A percentile compares a stretch with the other conserved stretches of the same genome.
phyloP scores from a whole-genome alignment of 2,113 vertebrate species.

The Cephalopterus ornatus region DNA sequence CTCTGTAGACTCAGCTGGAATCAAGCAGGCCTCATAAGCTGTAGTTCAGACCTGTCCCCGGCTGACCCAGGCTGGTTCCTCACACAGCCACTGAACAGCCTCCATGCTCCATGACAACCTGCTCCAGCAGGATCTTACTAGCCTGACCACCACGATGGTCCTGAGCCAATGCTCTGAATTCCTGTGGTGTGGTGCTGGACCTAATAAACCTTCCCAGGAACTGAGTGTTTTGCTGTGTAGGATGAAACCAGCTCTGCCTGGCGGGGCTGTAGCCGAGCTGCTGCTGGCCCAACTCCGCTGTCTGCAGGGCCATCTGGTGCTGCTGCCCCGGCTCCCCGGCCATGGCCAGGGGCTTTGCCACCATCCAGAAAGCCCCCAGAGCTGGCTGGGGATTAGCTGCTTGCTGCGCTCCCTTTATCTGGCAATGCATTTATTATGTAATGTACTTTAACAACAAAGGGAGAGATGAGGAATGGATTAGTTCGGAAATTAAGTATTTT shows the following conservation, averaged over 20 bases:
- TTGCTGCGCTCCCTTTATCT: fast-evolving
- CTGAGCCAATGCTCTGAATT: fast-evolving
- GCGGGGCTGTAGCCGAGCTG: fast-evolving
- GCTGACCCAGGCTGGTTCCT: not conserved
- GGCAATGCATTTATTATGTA: fast-evolving
- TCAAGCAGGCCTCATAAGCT: not conserved
- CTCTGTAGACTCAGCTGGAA: not conserved
- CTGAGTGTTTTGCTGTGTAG: fast-evolving
- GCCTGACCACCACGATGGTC: fast-evolving
- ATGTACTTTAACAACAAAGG: fast-evolving
- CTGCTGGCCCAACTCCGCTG: not conserved
- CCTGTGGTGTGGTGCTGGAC: fast-evolving
- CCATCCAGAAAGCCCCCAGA: not conserved
- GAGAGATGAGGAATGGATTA: too few species aligned
- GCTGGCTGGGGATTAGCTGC: not conserved
- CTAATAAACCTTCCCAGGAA: not conserved
- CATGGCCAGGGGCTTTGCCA: not conserved
- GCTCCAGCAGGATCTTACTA: not conserved
- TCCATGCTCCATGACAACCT: fast-evolving
- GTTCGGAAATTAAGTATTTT: not conserved
- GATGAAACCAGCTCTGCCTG: not conserved
- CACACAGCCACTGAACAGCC: fast-evolving
- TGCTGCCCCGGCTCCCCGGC: not conserved
- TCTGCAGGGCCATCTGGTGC: slow-evolving; percentile 18
- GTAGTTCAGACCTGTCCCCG: not conserved